Conservation (phyloP, 2,888 invertebrate species). For the Cantharis nigra region DNA sequence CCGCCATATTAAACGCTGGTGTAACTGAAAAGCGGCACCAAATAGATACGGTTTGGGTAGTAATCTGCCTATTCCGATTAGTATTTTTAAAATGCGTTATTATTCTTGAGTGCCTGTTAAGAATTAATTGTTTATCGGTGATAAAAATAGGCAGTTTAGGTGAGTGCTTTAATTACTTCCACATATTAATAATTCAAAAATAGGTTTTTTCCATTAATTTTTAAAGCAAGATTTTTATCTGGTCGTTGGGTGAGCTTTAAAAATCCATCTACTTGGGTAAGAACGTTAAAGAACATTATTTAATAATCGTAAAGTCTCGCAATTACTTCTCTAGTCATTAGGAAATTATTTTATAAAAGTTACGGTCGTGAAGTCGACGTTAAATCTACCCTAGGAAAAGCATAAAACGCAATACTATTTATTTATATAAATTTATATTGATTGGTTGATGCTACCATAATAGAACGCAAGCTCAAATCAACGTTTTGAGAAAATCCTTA, state of each 20-base stretch:
- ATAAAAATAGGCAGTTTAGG: conserved; percentile 12
- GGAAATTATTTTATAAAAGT: neutral
- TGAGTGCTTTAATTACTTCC: conserved; percentile 14
- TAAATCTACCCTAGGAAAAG: neutral
- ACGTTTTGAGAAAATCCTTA: neutral
- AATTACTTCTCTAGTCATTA: neutral
- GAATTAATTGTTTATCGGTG: conserved; percentile 15
- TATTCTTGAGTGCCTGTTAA: conserved; percentile 35
- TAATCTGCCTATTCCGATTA: conserved; percentile 27
- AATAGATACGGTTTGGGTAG: conserved; percentile 29
- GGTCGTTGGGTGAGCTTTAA: neutral
- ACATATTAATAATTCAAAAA: neutral
- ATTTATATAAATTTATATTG: conserved; percentile 5
- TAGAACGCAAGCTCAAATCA: conserved; percentile 9
- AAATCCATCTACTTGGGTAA: neutral
- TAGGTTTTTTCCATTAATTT: neutral
- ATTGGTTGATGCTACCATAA: conserved; percentile 4
- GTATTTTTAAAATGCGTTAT: conserved; percentile 37
- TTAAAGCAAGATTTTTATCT: neutral
- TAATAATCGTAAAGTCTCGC: neutral
- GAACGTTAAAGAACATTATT: neutral
- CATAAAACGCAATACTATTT: neutral
- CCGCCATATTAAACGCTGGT: conserved; percentile 46
- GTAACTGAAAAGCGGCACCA: conserved; percentile 34
- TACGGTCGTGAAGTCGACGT: neutral